Base-by-base conservation (phyloP, 2,888 invertebrate species). In the Athalia cordata region DNA sequence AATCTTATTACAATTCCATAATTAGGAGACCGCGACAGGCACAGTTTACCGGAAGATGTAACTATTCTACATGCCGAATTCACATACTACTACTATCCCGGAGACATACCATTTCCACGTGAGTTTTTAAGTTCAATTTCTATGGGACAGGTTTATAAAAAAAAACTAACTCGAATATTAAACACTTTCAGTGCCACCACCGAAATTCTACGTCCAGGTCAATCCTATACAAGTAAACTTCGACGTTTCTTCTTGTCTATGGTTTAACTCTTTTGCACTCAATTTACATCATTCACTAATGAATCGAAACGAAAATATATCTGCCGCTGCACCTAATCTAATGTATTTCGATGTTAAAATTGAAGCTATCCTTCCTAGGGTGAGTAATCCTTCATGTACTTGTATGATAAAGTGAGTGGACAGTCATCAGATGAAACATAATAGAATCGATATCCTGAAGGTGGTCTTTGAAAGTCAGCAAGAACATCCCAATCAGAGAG, bases 41-140 rank as follows among this genome's bases (percentile, higher is more conserved):
- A 96, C 83, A 95, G 95, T 49, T 92, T 98, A 81, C 99, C 99
- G 0, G 95, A 95, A 8, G 98, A 98, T 87, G 95, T 97, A 84
- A 96, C 97, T 15, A 94, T 98, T 49, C 88, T 99, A n/a, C 99
- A 99, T 90, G 95, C 98, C 0, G 99, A 99, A 89, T 96, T 98
- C 83, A 98, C 98, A 0, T 97, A 97, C 89, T 99, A 97, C 90
- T 99, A 99, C 89, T 98, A 98, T 88, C 98, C 98, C 0, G 97
- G 96, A 65, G 97, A 97, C 86, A 93, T 95, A 78, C 95, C 95
- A 85, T 97, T 97, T 91, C 97, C 97, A 86, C 92, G 97, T 97
- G 92, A 93, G 93, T 91, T 70, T 78, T 79, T 59, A 6, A 43
- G 47, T 4, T n/a, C 65, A 49, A 9, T 75, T 45, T 59, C 4